Conservation (phyloP, 2,888 invertebrate genomes). For the Nomada goodeniana region DNA sequence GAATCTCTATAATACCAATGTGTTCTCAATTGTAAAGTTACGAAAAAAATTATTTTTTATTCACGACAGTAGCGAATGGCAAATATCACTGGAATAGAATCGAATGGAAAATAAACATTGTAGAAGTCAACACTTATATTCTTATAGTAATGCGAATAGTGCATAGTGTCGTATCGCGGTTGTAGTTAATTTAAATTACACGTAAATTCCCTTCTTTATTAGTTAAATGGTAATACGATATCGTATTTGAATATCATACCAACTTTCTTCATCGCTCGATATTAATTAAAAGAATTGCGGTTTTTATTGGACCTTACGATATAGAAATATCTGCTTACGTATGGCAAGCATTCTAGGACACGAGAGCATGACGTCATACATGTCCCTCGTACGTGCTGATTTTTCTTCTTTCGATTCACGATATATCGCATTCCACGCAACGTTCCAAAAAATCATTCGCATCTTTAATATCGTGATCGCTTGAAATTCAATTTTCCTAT, state of each 20-base stretch:
- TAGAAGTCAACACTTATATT: background rate
- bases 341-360: constrained; percentile 63
- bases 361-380: constrained; percentile 61
- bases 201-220: background rate
- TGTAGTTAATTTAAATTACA: background rate
- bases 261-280: constrained; percentile 12
- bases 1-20: background rate
- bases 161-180: no score
- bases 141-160: background rate
- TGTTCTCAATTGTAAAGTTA: background rate
- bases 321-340: constrained; percentile 66
- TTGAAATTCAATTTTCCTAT: background rate
- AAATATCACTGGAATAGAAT: background rate
- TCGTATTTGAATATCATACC: background rate
- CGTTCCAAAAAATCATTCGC: constrained; percentile 39
- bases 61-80: background rate
- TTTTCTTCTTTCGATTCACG: constrained; percentile 56
- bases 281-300: constrained; percentile 47
- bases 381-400: constrained; percentile 61
- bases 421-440: constrained; percentile 47
- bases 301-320: constrained; percentile 53
- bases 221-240: background rate
- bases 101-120: background rate
- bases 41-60: background rate
- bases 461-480: constrained; percentile 13